Evolutionary conservation across 2,888 invertebrate species (phyloP).

Genomic region (Exocentrus adspersus): DNA sequence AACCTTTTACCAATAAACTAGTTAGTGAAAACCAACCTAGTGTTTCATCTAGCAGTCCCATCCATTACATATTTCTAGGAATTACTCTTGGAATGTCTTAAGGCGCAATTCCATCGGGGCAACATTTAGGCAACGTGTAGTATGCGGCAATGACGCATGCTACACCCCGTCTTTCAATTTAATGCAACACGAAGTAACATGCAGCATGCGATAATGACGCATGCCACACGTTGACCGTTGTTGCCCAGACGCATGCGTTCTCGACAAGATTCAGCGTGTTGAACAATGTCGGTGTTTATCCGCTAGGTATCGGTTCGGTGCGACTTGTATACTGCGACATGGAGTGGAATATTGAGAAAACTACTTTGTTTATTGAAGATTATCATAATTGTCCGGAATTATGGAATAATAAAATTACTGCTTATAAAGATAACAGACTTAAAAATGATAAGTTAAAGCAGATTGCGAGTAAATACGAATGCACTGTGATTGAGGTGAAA

Average conservation of each 20-base stretch:
- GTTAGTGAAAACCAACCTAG: no score
- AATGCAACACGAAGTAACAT: not conserved
- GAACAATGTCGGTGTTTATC: constrained; percentile 1
- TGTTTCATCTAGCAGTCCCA: no score
- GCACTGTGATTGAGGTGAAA: constrained; percentile 2
- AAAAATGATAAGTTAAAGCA: constrained; percentile 12
- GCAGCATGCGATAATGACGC: not conserved
- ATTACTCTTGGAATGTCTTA: no score
- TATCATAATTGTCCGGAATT: constrained; percentile 16
- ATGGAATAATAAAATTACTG: constrained; percentile 8
- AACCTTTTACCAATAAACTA: no score
- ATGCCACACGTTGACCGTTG: not conserved
- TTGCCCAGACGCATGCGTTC: not conserved
- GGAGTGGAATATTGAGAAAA: constrained; percentile 14
- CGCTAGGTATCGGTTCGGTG: not conserved
- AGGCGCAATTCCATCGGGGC: not conserved
- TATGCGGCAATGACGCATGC: not conserved
- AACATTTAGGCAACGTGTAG: not conserved
- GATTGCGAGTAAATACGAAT: not conserved
- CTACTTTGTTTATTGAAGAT: constrained; percentile 11
- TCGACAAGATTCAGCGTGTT: constrained; percentile 5
- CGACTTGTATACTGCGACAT: constrained; percentile 8
- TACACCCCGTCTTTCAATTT: not conserved
- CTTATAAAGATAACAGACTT: constrained; percentile 1
- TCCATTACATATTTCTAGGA: no score